A percentile compares a stretch with the other conserved stretches of the same genome.
phyloP scores from a whole-genome alignment of 2,113 vertebrate species.

The Mesitornis unicolor region DNA sequence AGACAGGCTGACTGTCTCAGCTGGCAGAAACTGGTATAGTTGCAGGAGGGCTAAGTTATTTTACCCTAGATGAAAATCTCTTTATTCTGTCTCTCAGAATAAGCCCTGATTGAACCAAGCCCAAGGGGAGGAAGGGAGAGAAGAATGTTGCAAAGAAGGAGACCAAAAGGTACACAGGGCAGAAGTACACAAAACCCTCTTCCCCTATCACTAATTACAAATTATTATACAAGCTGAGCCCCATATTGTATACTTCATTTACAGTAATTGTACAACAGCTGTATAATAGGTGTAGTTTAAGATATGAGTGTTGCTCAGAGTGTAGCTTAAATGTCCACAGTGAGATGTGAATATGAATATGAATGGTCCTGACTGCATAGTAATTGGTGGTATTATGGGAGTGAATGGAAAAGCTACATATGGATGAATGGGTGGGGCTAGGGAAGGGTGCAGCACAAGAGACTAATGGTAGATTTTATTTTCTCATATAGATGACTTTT shows the following conservation, averaged over 20 bases:
- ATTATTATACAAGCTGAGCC: constrained; percentile 55
- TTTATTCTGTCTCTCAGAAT: constrained; percentile 23
- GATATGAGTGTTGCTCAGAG: constrained; percentile 75
- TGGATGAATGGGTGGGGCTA: constrained; percentile 75
- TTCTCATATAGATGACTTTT: constrained; percentile 56
- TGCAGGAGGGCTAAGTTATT: not conserved
- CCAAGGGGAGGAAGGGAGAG: not conserved
- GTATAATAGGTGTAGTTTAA: constrained; percentile 80
- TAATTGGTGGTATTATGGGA: constrained; percentile 79
- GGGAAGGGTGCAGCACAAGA: constrained; percentile 59
- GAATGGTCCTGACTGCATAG: constrained; percentile 78
- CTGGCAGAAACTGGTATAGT: not conserved
- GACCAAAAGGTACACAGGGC: not conserved
- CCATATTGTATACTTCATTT: constrained; percentile 73
- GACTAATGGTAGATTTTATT: constrained; percentile 68
- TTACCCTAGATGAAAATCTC: constrained; percentile 17
- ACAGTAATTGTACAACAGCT: constrained; percentile 79
- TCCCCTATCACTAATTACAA: constrained; percentile 53
- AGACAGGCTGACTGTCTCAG: not conserved
- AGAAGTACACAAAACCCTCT: constrained; percentile 36
- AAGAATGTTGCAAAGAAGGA: not conserved
- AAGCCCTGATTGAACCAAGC: constrained; percentile 27
- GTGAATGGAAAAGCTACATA: constrained; percentile 78
- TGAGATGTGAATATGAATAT: constrained; percentile 77
- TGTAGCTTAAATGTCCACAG: constrained; percentile 77